Evolutionary conservation across 2,888 invertebrate species (phyloP), one percentile per base, ranked within the genome.

Genomic region (Acleris literana): DNA sequence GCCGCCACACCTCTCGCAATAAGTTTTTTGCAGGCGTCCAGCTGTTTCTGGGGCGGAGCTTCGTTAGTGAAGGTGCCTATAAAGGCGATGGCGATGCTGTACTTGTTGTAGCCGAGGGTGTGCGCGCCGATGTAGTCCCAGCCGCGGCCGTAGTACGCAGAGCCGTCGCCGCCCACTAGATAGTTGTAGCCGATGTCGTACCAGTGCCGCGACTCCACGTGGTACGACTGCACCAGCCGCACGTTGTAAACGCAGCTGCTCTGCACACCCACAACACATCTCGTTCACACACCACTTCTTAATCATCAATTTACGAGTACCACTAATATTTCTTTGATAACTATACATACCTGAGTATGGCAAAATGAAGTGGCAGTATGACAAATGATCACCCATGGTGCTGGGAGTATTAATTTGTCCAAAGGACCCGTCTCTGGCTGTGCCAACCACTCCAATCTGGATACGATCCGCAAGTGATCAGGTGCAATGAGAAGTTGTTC

Each of bases 161-260:
- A 93, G 0, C 96, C 97, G 77, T 97, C 96, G 5, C 96, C 96
- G 0, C 96, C 97, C 2, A 97, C 94, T 2, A 97, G 84, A 74
- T 96, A 97, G 79, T 96, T 97, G 81, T 96, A 97, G 0, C 92
- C 95, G 25, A 96, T 96, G 77, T 97, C 97, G 49, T 69, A 92
- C 93, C 95, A 95, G 0, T 88, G 76, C n/a, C 80, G 78, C 0
- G 92, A 90, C 63, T 96, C 95, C 44, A 97, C 95, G 81, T 97
- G 96, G 74, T 92, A 95, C 25, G 88, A 93, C 82, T 96, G 96
- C 56, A 95, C 94, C 29, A 90, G 81, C 16, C 95, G 93, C 2
- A 95, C 94, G 1, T 92, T 90, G 9, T 93, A 89, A 2, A 94
- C 92, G 70, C 95, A 95, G 66, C 91, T 85, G 1, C 94, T 94